Evolutionary conservation across 2,113 vertebrate genomes (phyloP), one percentile per base, ranked within the genome.

Genomic region (Phalacrocorax pelagicus): DNA sequence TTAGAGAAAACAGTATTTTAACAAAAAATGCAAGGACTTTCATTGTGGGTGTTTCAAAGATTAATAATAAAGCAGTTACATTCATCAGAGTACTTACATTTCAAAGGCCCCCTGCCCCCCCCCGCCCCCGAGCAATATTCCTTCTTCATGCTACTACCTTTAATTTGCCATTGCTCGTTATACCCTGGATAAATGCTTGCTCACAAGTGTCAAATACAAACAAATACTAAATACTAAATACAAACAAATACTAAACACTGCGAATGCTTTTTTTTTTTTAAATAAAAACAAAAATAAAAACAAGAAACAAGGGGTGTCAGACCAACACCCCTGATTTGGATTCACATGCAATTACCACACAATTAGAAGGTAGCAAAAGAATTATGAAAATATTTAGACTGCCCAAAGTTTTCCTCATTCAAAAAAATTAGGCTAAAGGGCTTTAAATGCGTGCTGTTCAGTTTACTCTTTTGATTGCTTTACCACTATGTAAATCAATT

Each of bases 401-500:
- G 46, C 63, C 92, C 46, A 38, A 97, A 97, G 97, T 97, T 95
- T 84, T 89, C 90, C 92, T 94, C 51, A 1, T 83, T 95, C 59
- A 83, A 96, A 97, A 46, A 96, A 96, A 95, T 40, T 15, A 82
- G 81, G 97, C 98, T 97, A 71, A 98, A 97, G 98, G 98, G 96
- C 95, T 97, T 96, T 84, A 86, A 97, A 72, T 34, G 89, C 97
- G 93, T 97, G 98, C 98, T 98, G 98, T 98, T 98, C 97, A 96
- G 98, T 98, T 98, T 97, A 98, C 98, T 98, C 97, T 98, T 98
- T 91, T 98, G 98, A 98, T 98, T 97, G 98, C 97, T 96, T 95
- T 97, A 96, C 97, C 90, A 89, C 98, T 98, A 98, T 98, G 98
- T 98, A 98, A 98, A 98, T 98, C 98, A 98, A 98, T 98, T 98